A percentile compares a stretch with the other conserved stretches of the same genome.
These are phyloP conservation scores for Marmota flaviventris DNA, from an alignment of 2,113 vertebrate genomes.

Conservation along the genomic window DNA sequence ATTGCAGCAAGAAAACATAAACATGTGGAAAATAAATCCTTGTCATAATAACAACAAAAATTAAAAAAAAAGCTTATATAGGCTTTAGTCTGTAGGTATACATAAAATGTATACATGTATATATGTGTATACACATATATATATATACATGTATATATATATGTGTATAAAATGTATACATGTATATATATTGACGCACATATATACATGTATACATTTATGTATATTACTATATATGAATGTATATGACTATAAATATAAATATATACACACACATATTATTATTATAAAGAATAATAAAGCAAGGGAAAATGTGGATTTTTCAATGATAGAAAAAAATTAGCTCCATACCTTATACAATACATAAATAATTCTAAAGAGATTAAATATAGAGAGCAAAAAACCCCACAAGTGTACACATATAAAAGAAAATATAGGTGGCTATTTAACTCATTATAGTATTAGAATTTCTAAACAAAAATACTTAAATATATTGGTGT, in stretches of 20 bases:
- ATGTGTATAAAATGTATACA: neutral
- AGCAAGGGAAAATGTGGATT: neutral
- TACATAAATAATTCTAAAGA: neutral
- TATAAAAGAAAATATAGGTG: slow-evolving; percentile 1
- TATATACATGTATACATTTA: neutral
- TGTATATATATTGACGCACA: too few species aligned
- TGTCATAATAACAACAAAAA: neutral
- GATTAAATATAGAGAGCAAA: neutral
- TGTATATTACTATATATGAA: neutral
- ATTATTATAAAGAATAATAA: neutral
- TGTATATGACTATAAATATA: too few species aligned
- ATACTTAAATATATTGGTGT: neutral
- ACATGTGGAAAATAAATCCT: neutral
- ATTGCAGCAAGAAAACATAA: neutral
- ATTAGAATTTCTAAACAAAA: slow-evolving; percentile 38
- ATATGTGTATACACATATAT: neutral
- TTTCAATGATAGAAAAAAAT: neutral
- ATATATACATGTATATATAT: neutral
- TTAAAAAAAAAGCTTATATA: neutral
- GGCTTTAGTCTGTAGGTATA: neutral
- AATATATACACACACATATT: too few species aligned
- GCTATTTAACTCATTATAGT: neutral
- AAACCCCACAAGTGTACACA: neutral
- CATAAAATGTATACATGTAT: neutral
- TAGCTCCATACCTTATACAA: neutral